Evolutionary conservation across 2,113 vertebrate species (phyloP).

Genomic region (Ailuropoda melanoleuca): DNA sequence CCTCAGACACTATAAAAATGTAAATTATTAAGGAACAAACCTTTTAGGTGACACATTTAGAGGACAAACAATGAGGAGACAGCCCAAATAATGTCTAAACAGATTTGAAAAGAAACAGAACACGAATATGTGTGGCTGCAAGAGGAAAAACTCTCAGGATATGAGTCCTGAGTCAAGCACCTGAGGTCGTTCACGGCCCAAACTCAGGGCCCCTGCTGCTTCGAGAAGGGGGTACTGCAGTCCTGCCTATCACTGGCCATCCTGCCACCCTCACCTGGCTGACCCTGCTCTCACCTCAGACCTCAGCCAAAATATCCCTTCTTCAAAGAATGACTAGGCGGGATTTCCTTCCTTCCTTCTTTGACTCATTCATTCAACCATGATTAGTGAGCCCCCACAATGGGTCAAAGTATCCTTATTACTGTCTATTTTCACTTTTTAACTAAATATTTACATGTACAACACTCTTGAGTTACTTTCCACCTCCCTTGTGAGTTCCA

Average conservation of each 20-base stretch:
- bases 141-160: neutral
- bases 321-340: neutral
- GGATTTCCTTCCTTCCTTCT: neutral
- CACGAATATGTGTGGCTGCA: neutral
- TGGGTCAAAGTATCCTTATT: neutral
- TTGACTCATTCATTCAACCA: neutral
- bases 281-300: neutral
- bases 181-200: fast-evolving
- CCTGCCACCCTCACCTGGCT: neutral
- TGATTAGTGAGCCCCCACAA: neutral
- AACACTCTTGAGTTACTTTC: neutral
- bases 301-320: neutral
- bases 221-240: neutral
- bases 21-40: neutral
- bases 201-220: neutral
- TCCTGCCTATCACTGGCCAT: neutral
- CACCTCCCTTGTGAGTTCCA: neutral
- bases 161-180: neutral
- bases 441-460: neutral
- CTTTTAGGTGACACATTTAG: neutral
- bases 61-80: constrained; percentile 2
- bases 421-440: neutral
- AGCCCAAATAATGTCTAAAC: neutral
- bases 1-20: neutral
- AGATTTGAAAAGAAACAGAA: neutral